Conservation (phyloP, 1,140 invertebrate species). For the Brachionus rotundiformis region DNA sequence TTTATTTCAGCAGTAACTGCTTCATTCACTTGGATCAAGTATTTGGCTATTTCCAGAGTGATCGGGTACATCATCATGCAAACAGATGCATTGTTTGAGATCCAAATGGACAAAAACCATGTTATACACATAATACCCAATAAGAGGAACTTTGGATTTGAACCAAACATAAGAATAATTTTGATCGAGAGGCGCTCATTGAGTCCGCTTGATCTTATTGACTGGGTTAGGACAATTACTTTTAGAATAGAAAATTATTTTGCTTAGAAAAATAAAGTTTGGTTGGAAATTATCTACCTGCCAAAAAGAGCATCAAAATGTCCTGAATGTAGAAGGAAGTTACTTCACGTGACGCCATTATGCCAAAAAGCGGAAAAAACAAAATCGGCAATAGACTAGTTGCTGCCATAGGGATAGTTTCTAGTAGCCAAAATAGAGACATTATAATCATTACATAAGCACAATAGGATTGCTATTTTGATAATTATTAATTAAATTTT, state of each 20-base stretch:
- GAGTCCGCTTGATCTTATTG: not conserved
- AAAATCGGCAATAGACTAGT: constrained; percentile 65
- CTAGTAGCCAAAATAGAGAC: constrained; percentile 62
- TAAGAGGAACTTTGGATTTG: constrained; percentile 56
- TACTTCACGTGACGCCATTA: constrained; percentile 58
- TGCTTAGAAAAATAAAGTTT: not conserved
- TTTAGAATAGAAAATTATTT: not conserved
- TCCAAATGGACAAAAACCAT: constrained; percentile 65
- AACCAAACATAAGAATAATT: constrained; percentile 27
- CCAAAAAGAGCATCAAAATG: constrained; percentile 79
- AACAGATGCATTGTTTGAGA: constrained; percentile 64
- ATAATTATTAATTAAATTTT: not conserved
- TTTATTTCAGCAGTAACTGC: not conserved
- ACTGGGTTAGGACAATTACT: not conserved
- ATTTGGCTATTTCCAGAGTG: constrained; percentile 59
- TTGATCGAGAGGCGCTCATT: constrained; percentile 1
- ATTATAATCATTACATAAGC: constrained; percentile 45
- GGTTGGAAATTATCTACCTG: constrained; percentile 63
- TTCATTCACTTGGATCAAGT: constrained; percentile 53
- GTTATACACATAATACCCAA: constrained; percentile 63
- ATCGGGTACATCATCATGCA: constrained; percentile 65
- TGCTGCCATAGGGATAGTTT: constrained; percentile 64
- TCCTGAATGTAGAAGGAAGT: constrained; percentile 65
- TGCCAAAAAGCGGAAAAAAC: constrained; percentile 63
- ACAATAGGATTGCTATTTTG: constrained; percentile 29